These are phyloP conservation scores for Aramus guarauna DNA, from an alignment of 2,113 vertebrate genomes.

Conservation along the genomic window DNA sequence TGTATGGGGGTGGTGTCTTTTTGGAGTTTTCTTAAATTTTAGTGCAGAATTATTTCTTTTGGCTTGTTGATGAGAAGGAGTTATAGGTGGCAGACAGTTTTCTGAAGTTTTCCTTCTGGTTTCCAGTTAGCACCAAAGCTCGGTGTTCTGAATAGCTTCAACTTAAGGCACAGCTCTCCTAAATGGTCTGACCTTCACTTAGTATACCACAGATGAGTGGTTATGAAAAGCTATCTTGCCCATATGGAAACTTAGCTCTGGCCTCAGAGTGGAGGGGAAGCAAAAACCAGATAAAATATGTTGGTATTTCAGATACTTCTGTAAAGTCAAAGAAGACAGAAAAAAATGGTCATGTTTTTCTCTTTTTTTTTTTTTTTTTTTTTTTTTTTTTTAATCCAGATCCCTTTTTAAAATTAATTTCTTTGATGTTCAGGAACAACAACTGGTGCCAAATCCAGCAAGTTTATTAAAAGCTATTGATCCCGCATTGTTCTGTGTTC, in stretches of 20 bases:
- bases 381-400: background rate
- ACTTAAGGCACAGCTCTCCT: background rate
- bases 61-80: background rate
- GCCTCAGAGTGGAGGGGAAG: background rate
- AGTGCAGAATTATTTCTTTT: background rate
- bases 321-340: background rate
- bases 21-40: background rate
- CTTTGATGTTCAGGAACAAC: background rate
- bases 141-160: background rate
- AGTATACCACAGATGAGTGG: background rate
- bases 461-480: slow-evolving; percentile 10
- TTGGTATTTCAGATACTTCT: background rate
- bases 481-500: background rate
- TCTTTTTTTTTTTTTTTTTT: no score
- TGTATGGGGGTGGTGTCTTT: rapidly evolving
- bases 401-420: background rate
- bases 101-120: background rate
- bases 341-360: background rate
- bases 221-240: background rate
- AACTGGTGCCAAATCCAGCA: background rate
- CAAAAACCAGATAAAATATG: background rate
- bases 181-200: background rate
- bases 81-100: background rate
- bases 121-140: background rate
- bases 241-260: background rate